A percentile compares a stretch with the other conserved stretches of the same genome.
phyloP scores from a whole-genome alignment of 2,797 vertebrate genomes.

The Premnoplex brunnescens region DNA sequence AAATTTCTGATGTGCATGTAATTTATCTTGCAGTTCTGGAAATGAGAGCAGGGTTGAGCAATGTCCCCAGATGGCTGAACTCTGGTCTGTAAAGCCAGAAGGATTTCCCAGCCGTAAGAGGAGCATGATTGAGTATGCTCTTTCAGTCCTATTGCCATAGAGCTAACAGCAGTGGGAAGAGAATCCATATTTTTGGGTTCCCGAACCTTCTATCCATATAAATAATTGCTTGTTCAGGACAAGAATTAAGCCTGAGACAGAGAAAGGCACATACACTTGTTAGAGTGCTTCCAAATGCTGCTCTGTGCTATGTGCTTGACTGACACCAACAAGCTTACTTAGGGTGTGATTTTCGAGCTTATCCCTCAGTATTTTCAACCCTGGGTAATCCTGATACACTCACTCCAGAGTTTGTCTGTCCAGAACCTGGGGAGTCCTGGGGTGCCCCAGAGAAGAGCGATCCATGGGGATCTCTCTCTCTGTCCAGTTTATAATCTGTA shows the following conservation, averaged over 20 bases:
- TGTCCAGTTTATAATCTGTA: neutral
- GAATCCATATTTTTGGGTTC: neutral
- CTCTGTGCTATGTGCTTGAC: fast-evolving
- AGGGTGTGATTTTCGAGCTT: neutral
- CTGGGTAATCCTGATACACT: neutral
- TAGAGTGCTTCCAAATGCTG: neutral
- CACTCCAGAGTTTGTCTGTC: neutral
- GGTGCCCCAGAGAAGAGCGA: neutral
- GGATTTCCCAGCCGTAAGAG: neutral
- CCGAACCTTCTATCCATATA: neutral
- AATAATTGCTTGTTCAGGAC: neutral
- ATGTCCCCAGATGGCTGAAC: neutral
- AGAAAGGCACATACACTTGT: neutral
- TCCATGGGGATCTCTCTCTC: neutral
- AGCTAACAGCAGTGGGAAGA: neutral
- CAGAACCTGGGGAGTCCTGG: neutral
- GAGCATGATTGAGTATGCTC: neutral
- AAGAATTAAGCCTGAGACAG: neutral
- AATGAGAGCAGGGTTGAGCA: neutral
- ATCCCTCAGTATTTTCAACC: neutral
- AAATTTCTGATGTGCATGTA: neutral
- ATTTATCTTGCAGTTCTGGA: neutral
- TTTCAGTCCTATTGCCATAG: neutral
- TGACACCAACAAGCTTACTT: neutral
- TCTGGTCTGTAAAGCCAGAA: neutral